Base-by-base conservation (phyloP, 2,888 invertebrate genomes). In the Scaptomyza polygonia region DNA sequence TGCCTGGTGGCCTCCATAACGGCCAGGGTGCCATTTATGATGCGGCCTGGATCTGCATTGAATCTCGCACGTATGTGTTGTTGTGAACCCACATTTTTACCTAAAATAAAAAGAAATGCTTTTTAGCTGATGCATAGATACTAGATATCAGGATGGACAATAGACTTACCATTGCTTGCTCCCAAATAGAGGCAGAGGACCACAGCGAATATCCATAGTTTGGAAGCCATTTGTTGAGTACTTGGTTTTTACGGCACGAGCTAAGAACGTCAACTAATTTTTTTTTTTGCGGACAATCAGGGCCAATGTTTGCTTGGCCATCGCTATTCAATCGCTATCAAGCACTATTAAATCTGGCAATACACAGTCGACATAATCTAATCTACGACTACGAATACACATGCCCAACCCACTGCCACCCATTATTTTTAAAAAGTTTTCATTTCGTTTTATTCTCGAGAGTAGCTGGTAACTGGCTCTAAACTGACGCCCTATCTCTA, bases 1-100 rank as follows among this genome's bases (percentile, higher is more conserved):
- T 91, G 90, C 34, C 83, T 77, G 12, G 88, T 90, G 5, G 78
- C 76, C n/a, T 79, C 77, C 66, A 67, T 25, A 2, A 11, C 48
- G 29, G 88, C 88, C 43, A 42, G 32, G 2, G 88, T 88, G 55
- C 88, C 88, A 53, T 89, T 89, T 43, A 89, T 85, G n/a, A 89
- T 90, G 21, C 83, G 77, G 0, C 88, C 88, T 0, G 82, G 81
- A 54, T 77, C 87, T 6, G 7, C 40, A 9, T 29, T 36, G 21
- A 86, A 88, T 18, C 88, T 63, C 0, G 76, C 44, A 5, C 68
- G 81, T 8, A 81, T 58, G 5, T 25, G 43, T 18, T 25, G 43
- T 18, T 21, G 27, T n/a, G 65, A 1, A 32, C 2, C 1, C 6
- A 49, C 29, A 1, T 8, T n/a, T 0, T 9, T 27, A 2, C n/a